These are phyloP conservation scores for Macaria notata DNA, from an alignment of 2,888 invertebrate genomes.

Conservation along the genomic window DNA sequence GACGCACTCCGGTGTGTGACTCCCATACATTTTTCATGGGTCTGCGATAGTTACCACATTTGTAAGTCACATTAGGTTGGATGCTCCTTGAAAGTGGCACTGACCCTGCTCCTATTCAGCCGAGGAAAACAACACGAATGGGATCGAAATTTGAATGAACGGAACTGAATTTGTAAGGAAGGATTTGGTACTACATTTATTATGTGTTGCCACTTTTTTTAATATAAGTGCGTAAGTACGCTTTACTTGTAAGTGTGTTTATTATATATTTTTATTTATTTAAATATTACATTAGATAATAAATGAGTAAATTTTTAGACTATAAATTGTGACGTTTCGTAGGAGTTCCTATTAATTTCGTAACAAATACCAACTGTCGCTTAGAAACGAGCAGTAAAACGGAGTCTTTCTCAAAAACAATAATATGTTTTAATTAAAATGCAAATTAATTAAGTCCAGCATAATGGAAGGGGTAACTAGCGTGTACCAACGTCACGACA, in stretches of 20 bases:
- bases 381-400: slow-evolving; percentile 44
- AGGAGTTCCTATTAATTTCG: slow-evolving; percentile 34
- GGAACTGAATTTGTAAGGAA: slow-evolving; percentile 10
- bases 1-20: slow-evolving; percentile 60
- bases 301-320: too few species aligned
- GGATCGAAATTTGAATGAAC: slow-evolving; percentile 11
- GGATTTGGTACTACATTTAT: too few species aligned
- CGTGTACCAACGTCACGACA: slow-evolving; percentile 74
- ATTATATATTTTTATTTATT: too few species aligned
- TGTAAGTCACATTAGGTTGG: slow-evolving; percentile 50
- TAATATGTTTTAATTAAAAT: slow-evolving; percentile 80
- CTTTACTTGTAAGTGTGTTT: too few species aligned
- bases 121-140: slow-evolving; percentile 26
- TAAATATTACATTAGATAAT: too few species aligned
- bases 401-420: slow-evolving; percentile 57
- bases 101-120: slow-evolving; percentile 43
- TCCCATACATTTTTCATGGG: slow-evolving; percentile 50
- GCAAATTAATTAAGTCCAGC: slow-evolving; percentile 78
- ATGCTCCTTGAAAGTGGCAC: slow-evolving; percentile 39
- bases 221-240: too few species aligned
- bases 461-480: slow-evolving; percentile 79
- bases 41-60: slow-evolving; percentile 60
- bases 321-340: too few species aligned
- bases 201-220: too few species aligned
- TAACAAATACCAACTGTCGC: slow-evolving; percentile 45